Evolutionary conservation across 2,888 invertebrate genomes (phyloP).

Genomic region (Creontiades dilutus): DNA sequence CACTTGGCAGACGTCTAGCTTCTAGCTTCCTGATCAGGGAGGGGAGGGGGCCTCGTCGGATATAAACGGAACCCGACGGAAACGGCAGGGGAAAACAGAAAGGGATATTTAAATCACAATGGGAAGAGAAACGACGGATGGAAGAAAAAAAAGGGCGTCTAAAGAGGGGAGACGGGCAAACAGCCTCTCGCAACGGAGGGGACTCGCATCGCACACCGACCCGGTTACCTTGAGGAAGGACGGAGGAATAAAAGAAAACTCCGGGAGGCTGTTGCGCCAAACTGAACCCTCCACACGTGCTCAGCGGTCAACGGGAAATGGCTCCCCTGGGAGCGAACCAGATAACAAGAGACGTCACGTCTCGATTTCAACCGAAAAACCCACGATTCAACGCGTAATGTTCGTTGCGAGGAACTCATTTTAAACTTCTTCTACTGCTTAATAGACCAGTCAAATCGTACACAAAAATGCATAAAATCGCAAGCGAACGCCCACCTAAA

Average conservation of each 20-base stretch:
- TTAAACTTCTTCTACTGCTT: too few relatives aligned
- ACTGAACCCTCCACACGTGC: too few relatives aligned
- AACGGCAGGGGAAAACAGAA: background rate
- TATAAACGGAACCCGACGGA: slow-evolving; percentile 1
- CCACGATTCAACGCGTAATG: too few relatives aligned
- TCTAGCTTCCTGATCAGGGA: background rate
- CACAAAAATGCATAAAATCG: too few relatives aligned
- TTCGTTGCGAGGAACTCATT: too few relatives aligned
- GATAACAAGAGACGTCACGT: too few relatives aligned
- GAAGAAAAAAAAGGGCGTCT: background rate
- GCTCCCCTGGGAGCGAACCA: too few relatives aligned
- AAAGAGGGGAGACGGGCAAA: background rate
- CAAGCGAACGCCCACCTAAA: too few relatives aligned
- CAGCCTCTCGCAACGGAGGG: background rate
- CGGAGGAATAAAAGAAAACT: background rate
- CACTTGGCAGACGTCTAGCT: slow-evolving; percentile 26
- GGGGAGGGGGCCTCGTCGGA: background rate
- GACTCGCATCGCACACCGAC: background rate
- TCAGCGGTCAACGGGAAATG: too few relatives aligned
- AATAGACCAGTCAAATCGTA: too few relatives aligned
- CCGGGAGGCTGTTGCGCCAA: background rate
- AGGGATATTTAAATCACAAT: slow-evolving; percentile 38
- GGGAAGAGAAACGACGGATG: background rate
- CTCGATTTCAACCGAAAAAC: too few relatives aligned
- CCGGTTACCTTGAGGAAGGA: slow-evolving; percentile 34